Evolutionary conservation across 2,888 invertebrate genomes (phyloP), one percentile per base, ranked within the genome.

Genomic region (Pandemis heparana): DNA sequence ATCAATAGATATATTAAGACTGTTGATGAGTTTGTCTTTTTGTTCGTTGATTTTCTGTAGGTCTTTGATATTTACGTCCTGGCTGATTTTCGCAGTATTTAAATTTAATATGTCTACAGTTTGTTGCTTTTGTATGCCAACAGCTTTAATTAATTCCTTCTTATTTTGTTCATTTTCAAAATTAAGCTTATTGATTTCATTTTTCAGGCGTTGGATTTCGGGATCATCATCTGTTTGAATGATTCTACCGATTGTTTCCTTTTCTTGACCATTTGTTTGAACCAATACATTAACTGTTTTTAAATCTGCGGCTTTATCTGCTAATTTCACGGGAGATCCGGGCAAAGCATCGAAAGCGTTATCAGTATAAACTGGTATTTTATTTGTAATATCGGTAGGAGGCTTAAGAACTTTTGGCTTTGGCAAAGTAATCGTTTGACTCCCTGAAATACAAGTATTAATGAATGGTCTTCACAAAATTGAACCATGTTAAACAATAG

Each of bases 111-210:
- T 82, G 60, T 91, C 87, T 69, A 89, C 85, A 18, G 88, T 83
- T 75, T 88, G 87, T 79, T 92, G 87, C 3, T 92, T 88, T 12
- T 87, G 85, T 48, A 92, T 77, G 59, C 78, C 79, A 51, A 92
- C 77, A 5, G 92, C 88, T 77, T 92, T 86, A 9, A 83, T 76
- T 43, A 95, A 75, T 78, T 94, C 90, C 66, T 91, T 92, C 56
- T 80, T 81, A 64, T 84, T 83, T 68, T 78, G 84, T 51, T 85
- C 84, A 16, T 79, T 77, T 41, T 87, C 84, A 9, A 18, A 76
- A 79, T 85, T 83, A 8, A 89, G 80, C 1, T 71, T 76, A 23
- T 80, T 77, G 38, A 89, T 75, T 46, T 79, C 75, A 10, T 74
- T 72, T 76, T 82, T 83, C 59, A 90, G 79, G 53, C 83, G 80